These are phyloP conservation scores for Therioaphis trifolii DNA, from an alignment of 2,888 invertebrate species.

Conservation along the genomic window DNA sequence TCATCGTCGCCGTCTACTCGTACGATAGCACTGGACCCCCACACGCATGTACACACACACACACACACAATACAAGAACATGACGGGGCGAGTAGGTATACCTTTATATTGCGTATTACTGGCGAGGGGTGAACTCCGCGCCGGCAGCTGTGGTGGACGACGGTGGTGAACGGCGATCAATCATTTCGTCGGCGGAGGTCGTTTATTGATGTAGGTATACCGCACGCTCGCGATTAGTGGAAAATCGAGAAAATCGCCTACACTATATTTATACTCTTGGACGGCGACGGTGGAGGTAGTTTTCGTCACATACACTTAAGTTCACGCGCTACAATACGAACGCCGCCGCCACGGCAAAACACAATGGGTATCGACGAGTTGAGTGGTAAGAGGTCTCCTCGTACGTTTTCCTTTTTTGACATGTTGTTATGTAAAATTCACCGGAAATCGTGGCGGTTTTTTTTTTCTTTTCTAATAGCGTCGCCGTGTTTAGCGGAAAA, in stretches of 20 bases:
- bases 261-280: not conserved
- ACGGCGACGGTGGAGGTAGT: not conserved
- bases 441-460: not conserved
- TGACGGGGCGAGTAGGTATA: not conserved
- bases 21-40: not conserved
- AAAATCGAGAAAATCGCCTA: constrained; percentile 11
- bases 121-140: not conserved
- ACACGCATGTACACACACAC: not conserved
- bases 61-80: not conserved
- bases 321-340: not conserved
- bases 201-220: not conserved
- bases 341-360: not conserved
- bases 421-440: constrained; percentile 27
- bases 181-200: constrained; percentile 4
- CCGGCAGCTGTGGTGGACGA: not conserved
- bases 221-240: not conserved
- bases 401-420: not conserved
- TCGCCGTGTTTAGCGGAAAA: constrained; percentile 13
- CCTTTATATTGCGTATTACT: not conserved
- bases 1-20: constrained; percentile 15
- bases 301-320: not conserved
- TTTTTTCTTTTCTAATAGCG: constrained; percentile 34
- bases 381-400: not conserved
- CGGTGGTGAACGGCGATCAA: not conserved
- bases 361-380: not conserved